Conservation (phyloP, 2,113 vertebrate species). For the Micromys minutus region DNA sequence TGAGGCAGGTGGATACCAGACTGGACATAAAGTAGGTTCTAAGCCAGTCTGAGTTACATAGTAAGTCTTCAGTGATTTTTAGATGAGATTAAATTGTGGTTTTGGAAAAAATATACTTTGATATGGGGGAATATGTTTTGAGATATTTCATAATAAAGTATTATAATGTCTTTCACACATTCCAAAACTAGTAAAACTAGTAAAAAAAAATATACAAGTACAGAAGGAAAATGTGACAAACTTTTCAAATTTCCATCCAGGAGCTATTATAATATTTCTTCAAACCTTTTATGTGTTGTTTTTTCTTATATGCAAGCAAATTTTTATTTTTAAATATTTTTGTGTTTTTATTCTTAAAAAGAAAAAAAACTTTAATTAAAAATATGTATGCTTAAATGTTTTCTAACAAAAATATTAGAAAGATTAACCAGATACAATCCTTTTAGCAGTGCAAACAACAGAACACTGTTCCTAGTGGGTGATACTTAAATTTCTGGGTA, state of each 20-base stretch:
- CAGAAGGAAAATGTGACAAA: not conserved
- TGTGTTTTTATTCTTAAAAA: too few relatives aligned
- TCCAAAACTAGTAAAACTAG: constrained; percentile 34
- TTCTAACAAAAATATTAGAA: constrained; percentile 24
- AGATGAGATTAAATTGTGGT: not conserved
- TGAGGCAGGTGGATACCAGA: not conserved
- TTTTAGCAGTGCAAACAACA: not conserved
- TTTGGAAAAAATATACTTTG: not conserved
- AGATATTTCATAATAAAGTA: constrained; percentile 6
- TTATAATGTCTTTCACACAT: not conserved
- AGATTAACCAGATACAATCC: constrained; percentile 14
- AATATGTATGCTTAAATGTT: not conserved
- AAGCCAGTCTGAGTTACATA: not conserved
- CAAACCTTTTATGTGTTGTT: not conserved
- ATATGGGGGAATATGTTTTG: not conserved
- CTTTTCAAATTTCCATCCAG: not conserved
- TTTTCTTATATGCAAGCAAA: not conserved
- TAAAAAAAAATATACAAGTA: constrained; percentile 15
- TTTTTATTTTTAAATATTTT: too few relatives aligned
- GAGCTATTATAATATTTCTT: not conserved
- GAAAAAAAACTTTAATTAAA: not conserved
- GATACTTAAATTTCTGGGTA: constrained; percentile 33
- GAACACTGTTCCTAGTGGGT: constrained; percentile 10
- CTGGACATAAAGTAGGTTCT: not conserved
- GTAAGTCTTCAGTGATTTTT: not conserved